Evolutionary conservation across 2,797 vertebrate genomes (phyloP), one percentile per base, ranked within the genome.

Genomic region (Pseudomugil gertrudae): DNA sequence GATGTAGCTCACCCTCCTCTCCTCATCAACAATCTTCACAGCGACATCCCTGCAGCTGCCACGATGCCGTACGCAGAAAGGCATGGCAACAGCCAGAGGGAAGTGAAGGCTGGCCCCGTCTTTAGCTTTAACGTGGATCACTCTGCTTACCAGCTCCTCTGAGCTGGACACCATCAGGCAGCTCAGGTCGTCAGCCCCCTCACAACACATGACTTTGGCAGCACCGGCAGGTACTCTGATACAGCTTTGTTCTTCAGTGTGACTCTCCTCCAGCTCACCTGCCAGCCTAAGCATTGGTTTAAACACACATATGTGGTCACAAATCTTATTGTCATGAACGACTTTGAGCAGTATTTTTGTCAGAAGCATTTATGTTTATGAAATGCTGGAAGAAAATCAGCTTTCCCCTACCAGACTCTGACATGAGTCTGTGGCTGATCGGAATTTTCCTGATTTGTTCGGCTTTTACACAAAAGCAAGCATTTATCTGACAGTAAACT

Each of bases 101-200:
- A 95, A 95, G 61, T 71, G 81, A 43, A 94, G 66, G 58, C 38
- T 60, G 35, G 83, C 81, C 35, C 84, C 38, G 3, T 85, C 85
- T 38, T 57, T 73, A 36, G 82, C 89, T 63, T 85, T 56, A 24
- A 96, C 79, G 72, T 78, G 76, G 79, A 97, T 78, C 51, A 97
- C 91, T 9, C 92, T 94, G 89, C 96, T 98, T 83, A 97, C 78
- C 80, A 97, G 77, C 74, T 98, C 94, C 90, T 98, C 96, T 8
- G 90, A 89, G 67, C 94, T 93, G 8, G 74, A 84, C 80, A 96
- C 94, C 84, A 96, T 85, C 63, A 95, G 84, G 69, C 93, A 92
- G 87, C 95, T 96, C 52, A 89, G 79, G 43, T 80, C 10, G 43
- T 95, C 95, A 48, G 88, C 83, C 83, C 87, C 78, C n/a, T 85